A percentile compares a stretch with the other conserved stretches of the same genome.
These are phyloP conservation scores for Scomber colias DNA, from an alignment of 2,113 vertebrate species.

Conservation along the genomic window DNA sequence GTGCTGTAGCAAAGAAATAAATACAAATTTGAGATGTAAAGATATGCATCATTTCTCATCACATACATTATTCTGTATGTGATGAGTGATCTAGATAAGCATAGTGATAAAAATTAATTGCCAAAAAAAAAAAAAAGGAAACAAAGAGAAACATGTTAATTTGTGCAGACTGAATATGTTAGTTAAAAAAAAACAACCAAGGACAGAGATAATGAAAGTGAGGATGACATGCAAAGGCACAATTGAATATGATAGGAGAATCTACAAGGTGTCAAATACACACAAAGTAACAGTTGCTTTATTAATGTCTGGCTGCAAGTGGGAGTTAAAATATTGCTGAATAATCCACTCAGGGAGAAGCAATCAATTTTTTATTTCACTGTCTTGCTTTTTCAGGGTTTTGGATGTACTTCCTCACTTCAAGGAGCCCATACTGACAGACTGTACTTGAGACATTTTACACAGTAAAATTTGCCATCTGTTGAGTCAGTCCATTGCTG, in stretches of 20 bases:
- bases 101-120: no score
- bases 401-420: background rate
- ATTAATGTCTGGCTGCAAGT: constrained; percentile 21
- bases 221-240: background rate
- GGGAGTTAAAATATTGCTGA: constrained; percentile 30
- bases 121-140: no score
- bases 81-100: no score
- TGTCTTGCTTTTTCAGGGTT: background rate
- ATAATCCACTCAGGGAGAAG: constrained; percentile 33
- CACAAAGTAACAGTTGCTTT: constrained; percentile 9
- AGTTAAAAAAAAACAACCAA: background rate
- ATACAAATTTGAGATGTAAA: background rate
- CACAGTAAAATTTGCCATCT: no score
- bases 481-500: no score
- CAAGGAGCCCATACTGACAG: constrained; percentile 6
- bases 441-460: constrained; percentile 26
- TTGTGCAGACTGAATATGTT: background rate
- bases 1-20: background rate
- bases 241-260: constrained; percentile 1
- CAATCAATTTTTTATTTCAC: constrained; percentile 29
- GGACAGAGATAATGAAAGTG: background rate
- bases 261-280: constrained; percentile 10
- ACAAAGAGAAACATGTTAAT: no score
- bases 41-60: background rate
- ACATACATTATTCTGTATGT: background rate